These are phyloP conservation scores for Galeopsomyia nigrocyanea DNA, from an alignment of 2,888 invertebrate species.

Conservation along the genomic window DNA sequence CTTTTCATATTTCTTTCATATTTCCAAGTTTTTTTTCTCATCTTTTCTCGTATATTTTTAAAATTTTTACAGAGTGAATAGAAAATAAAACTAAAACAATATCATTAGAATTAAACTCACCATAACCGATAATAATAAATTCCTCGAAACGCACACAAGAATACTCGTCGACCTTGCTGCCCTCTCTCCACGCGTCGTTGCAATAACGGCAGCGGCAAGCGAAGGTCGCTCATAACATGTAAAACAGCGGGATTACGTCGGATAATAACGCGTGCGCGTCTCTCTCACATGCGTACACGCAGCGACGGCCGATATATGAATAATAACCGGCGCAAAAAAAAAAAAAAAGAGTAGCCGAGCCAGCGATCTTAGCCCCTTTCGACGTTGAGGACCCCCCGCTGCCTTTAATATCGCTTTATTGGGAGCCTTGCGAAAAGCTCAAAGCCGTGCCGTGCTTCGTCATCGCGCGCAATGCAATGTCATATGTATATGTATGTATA, in stretches of 20 bases:
- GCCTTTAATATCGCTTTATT: slow-evolving; percentile 67
- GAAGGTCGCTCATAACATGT: slow-evolving; percentile 51
- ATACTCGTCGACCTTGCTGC: neutral
- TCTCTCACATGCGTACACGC: slow-evolving; percentile 6
- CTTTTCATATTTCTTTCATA: too few species aligned
- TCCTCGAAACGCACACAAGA: too few species aligned
- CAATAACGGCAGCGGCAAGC: neutral
- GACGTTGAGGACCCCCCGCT: slow-evolving; percentile 58
- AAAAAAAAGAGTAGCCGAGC: slow-evolving; percentile 61
- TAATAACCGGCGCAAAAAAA: slow-evolving; percentile 60
- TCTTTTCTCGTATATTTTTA: too few species aligned
- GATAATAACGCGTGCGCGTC: slow-evolving; percentile 57
- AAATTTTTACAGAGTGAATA: too few species aligned
- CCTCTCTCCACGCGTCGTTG: neutral
- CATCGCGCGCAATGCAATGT: too few species aligned
- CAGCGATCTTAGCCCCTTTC: slow-evolving; percentile 17
- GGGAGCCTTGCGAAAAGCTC: slow-evolving; percentile 56
- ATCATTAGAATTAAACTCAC: too few species aligned
- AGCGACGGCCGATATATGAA: slow-evolving; percentile 15
- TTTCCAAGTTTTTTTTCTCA: too few species aligned
- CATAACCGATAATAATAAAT: too few species aligned
- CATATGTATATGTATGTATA: too few species aligned
- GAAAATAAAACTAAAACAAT: too few species aligned
- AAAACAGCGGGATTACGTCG: slow-evolving; percentile 63
- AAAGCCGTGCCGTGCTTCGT: slow-evolving; percentile 13